Conservation (phyloP, 2,888 invertebrate species). For the Volucella inanis region DNA sequence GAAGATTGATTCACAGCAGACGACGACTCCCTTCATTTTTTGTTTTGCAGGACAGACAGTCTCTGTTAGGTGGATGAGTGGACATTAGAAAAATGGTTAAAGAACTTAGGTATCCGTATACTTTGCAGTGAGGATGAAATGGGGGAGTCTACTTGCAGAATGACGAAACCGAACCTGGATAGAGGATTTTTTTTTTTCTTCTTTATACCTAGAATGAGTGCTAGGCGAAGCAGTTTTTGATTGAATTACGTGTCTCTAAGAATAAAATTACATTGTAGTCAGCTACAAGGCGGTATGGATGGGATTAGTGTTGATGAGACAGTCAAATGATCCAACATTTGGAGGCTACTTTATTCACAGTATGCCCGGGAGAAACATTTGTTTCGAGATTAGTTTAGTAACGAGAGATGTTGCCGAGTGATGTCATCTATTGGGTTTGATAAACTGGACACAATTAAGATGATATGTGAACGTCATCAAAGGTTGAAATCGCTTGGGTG, state of each 20-base stretch:
- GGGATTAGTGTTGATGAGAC: not conserved
- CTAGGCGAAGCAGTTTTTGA: constrained; percentile 30
- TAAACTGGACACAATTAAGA: too few relatives aligned
- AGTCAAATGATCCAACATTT: not conserved
- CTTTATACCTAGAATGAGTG: constrained; percentile 10
- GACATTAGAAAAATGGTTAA: constrained; percentile 58
- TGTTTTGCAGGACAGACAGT: constrained; percentile 13
- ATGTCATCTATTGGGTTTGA: too few relatives aligned
- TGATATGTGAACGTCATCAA: too few relatives aligned
- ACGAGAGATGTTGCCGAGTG: too few relatives aligned
- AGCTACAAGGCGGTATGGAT: constrained; percentile 9
- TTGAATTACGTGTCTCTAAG: constrained; percentile 47
- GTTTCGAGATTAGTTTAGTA: too few relatives aligned
- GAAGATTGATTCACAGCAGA: constrained; percentile 59
- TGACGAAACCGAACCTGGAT: constrained; percentile 12
- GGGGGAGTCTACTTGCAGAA: not conserved
- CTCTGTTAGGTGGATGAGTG: constrained; percentile 54
- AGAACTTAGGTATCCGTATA: constrained; percentile 38
- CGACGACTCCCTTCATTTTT: constrained; percentile 15
- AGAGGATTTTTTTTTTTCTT: constrained; percentile 10
- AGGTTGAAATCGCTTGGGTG: too few relatives aligned
- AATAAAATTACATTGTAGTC: constrained; percentile 39
- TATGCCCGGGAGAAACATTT: too few relatives aligned
- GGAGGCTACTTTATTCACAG: too few relatives aligned
- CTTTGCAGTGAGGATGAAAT: constrained; percentile 22